These are phyloP conservation scores for Muscicapa adusta DNA, from an alignment of 2,113 vertebrate species.

Conservation along the genomic window DNA sequence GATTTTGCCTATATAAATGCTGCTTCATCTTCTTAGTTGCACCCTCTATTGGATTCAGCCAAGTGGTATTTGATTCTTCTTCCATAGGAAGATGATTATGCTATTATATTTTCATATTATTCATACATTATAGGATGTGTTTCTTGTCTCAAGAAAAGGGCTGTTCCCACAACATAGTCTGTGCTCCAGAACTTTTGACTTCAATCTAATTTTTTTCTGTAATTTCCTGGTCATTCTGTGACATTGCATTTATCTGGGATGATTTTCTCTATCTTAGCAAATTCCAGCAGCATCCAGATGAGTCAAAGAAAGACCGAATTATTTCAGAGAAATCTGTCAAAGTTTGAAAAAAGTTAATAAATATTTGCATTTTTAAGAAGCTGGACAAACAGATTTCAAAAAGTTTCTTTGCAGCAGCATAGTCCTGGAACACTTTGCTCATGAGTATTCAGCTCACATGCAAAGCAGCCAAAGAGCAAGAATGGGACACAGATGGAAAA, in stretches of 20 bases:
- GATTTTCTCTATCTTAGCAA: neutral
- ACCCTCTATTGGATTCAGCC: neutral
- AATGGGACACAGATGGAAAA: neutral
- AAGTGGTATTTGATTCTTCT: neutral
- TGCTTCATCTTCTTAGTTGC: neutral
- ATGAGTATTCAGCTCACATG: constrained; percentile 19
- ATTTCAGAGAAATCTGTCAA: neutral
- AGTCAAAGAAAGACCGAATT: neutral
- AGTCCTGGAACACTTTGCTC: neutral
- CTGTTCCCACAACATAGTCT: neutral
- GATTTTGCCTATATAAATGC: neutral
- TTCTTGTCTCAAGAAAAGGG: neutral
- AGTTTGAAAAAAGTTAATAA: neutral
- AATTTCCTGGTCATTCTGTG: neutral
- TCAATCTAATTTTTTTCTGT: neutral
- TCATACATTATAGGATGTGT: neutral
- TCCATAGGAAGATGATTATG: neutral
- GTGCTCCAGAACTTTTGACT: neutral
- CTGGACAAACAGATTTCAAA: neutral
- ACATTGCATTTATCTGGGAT: neutral
- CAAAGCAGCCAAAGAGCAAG: neutral
- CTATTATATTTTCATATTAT: neutral
- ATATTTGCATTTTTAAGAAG: neutral
- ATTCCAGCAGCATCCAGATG: neutral
- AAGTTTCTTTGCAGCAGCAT: neutral